These are phyloP conservation scores for Temnothorax nylanderi DNA, from an alignment of 1,140 invertebrate genomes.

Conservation along the genomic window DNA sequence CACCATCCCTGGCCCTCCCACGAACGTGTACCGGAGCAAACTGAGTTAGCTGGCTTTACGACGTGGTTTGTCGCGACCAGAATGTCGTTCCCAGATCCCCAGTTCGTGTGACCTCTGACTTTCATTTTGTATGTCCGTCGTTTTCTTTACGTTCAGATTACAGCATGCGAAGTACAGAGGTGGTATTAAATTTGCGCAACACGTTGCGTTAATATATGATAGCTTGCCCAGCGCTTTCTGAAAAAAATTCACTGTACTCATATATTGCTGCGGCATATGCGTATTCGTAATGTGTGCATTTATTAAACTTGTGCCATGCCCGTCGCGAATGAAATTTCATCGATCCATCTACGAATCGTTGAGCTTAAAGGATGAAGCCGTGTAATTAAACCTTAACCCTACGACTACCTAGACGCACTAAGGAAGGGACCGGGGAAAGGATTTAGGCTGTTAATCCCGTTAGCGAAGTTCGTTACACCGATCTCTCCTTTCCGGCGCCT, in stretches of 20 bases:
- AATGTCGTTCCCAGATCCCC: constrained; percentile 13
- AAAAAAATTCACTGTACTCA: background rate
- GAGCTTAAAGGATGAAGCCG: constrained; percentile 69
- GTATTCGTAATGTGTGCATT: background rate
- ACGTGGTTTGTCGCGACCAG: constrained; percentile 43
- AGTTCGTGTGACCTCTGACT: constrained; percentile 40
- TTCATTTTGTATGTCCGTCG: constrained; percentile 4
- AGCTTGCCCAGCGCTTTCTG: background rate
- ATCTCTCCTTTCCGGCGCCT: constrained; percentile 65
- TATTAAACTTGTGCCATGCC: constrained; percentile 34
- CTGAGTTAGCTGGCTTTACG: constrained; percentile 56
- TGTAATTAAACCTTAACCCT: constrained; percentile 74
- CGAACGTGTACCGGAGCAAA: constrained; percentile 32
- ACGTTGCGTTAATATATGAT: background rate
- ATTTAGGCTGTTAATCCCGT: constrained; percentile 72
- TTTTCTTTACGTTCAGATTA: background rate
- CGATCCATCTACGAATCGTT: constrained; percentile 65
- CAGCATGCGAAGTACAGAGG: background rate
- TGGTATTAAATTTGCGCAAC: background rate
- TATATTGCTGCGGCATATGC: background rate
- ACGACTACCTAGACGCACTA: constrained; percentile 47
- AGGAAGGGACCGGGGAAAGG: constrained; percentile 46
- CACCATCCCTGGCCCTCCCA: constrained; percentile 15
- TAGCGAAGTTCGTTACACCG: constrained; percentile 73
- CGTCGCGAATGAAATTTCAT: constrained; percentile 65